Evolutionary conservation across 1,140 invertebrate species (phyloP).

Genomic region (Drosophila nannoptera): DNA sequence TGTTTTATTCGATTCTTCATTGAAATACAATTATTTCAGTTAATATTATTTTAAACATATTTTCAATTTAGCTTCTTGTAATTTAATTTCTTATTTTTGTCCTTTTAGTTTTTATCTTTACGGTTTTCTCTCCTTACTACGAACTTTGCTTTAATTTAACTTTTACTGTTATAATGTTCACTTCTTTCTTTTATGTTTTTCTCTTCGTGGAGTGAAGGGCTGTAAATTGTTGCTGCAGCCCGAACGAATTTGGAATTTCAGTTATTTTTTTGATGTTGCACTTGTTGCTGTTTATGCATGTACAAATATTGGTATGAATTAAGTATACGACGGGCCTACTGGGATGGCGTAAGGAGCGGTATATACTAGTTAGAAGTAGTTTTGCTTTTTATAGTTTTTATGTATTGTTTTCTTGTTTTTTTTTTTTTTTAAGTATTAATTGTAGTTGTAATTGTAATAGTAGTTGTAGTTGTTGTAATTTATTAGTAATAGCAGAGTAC

Average conservation of each 20-base stretch:
- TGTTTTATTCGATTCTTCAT: constrained; percentile 72
- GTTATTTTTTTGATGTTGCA: constrained; percentile 8
- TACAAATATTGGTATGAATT: constrained; percentile 73
- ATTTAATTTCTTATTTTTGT: constrained; percentile 5
- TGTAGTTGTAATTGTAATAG: constrained; percentile 46
- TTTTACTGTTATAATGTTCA: constrained; percentile 1
- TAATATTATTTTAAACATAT: constrained; percentile 70
- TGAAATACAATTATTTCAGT: constrained; percentile 63
- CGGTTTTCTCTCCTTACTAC: constrained; percentile 2
- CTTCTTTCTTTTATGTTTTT: constrained; percentile 8
- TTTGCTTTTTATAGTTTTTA: constrained; percentile 3
- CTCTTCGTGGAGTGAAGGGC: constrained; percentile 13
- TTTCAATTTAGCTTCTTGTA: constrained; percentile 53
- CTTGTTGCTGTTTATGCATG: constrained; percentile 54
- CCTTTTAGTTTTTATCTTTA: constrained; percentile 6
- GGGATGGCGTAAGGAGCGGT: neutral
- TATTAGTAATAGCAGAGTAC: constrained; percentile 49
- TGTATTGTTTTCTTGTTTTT: constrained; percentile 6
- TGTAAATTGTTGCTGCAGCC: constrained; percentile 18
- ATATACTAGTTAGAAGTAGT: constrained; percentile 27
- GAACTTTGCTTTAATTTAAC: constrained; percentile 2
- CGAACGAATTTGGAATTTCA: constrained; percentile 37
- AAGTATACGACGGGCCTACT: constrained; percentile 23
- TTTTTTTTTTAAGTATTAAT: constrained; percentile 29
- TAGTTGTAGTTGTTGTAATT: constrained; percentile 44